A percentile compares a stretch with the other conserved stretches of the same genome.
phyloP scores from a whole-genome alignment of 2,797 vertebrate genomes.

The Crotalus adamanteus region DNA sequence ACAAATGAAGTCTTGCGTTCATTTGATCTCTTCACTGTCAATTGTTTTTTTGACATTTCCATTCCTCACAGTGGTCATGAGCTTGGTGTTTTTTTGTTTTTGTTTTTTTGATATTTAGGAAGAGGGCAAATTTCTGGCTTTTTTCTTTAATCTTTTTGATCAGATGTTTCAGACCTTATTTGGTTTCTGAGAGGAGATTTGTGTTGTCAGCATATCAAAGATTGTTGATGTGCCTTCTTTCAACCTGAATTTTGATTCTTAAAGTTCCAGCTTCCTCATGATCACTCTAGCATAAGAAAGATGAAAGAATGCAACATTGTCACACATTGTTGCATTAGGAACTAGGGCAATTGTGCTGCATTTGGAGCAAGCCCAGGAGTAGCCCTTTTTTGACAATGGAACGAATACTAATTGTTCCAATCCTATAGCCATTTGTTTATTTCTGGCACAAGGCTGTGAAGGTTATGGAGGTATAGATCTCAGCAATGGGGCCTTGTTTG shows the following conservation, averaged over 20 bases:
- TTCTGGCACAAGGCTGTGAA: neutral
- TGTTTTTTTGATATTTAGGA: neutral
- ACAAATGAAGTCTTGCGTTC: neutral
- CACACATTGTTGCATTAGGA: neutral
- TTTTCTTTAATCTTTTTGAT: neutral
- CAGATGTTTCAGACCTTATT: neutral
- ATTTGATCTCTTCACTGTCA: neutral
- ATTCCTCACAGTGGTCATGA: neutral
- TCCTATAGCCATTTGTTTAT: neutral
- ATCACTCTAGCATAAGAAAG: neutral
- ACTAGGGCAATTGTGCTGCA: neutral
- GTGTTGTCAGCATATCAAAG: neutral
- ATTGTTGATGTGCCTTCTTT: neutral
- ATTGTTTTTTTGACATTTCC: neutral
- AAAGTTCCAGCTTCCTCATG: neutral
- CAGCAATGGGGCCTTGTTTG: neutral
- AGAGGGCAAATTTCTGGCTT: neutral
- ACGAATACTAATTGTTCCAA: neutral
- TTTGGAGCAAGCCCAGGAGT: neutral
- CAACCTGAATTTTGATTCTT: neutral
- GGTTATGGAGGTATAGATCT: neutral
- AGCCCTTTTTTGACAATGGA: neutral
- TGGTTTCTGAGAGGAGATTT: neutral
- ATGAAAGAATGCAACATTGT: neutral
- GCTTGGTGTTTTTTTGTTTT: neutral